Percentiles rank a stretch among this genome's conserved stretches.
Conservation (phyloP, 2,113 vertebrate genomes). For the Corvus cornix region DNA sequence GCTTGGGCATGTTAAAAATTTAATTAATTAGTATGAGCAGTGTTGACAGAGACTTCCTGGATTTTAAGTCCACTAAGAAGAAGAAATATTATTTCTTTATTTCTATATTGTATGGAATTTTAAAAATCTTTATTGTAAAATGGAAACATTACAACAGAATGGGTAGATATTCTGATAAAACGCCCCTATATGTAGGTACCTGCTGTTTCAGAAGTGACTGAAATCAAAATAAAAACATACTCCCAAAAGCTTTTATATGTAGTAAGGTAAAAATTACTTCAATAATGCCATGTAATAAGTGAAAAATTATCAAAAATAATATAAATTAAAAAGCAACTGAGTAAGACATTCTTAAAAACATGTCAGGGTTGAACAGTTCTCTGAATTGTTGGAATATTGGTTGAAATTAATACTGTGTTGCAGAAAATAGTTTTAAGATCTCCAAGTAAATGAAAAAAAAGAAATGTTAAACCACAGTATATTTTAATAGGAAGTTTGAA, state of each 20-base stretch:
- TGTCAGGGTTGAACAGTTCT: neutral
- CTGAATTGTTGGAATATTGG: neutral
- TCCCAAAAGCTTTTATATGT: neutral
- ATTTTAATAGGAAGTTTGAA: neutral
- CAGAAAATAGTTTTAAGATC: neutral
- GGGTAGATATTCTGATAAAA: neutral
- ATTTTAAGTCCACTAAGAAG: neutral
- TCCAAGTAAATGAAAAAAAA: neutral
- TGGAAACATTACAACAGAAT: neutral
- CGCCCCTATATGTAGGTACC: rapidly evolving
- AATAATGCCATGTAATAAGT: neutral
- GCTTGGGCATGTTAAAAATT: neutral
- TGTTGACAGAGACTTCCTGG: neutral
- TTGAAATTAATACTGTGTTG: neutral
- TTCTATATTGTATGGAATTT: neutral
- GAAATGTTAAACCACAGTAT: neutral
- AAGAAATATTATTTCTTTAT: neutral
- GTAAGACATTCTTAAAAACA: neutral
- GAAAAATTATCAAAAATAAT: neutral
- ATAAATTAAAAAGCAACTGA: neutral
- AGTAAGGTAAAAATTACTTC: neutral
- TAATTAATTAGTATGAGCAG: neutral
- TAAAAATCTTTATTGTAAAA: neutral
- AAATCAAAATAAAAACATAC: neutral
- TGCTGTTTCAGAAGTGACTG: neutral